Percentiles rank a stretch among this genome's conserved stretches.
phyloP scores from a whole-genome alignment of 1,140 invertebrate genomes.

The Drosophila sulfurigaster region DNA sequence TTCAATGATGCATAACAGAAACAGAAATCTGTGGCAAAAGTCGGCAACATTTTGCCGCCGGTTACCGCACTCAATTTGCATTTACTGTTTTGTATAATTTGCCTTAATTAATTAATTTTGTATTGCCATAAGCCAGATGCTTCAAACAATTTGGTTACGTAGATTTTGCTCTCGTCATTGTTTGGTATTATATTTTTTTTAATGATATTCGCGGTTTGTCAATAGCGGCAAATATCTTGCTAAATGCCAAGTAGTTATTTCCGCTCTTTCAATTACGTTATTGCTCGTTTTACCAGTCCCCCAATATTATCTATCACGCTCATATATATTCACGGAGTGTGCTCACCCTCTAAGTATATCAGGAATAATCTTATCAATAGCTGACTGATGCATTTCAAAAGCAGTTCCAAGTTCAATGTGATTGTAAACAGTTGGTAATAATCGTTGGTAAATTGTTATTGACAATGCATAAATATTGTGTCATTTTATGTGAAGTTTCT shows the following conservation, averaged over 20 bases:
- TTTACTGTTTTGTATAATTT: constrained; percentile 28
- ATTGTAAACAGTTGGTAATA: neutral
- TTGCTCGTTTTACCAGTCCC: neutral
- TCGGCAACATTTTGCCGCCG: constrained; percentile 23
- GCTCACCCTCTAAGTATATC: constrained; percentile 10
- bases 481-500: too few species aligned
- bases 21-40: constrained; percentile 35
- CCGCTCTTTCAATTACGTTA: constrained; percentile 16
- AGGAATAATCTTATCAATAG: constrained; percentile 39
- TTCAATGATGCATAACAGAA: constrained; percentile 64
- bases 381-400: constrained; percentile 26
- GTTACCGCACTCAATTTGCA: constrained; percentile 57
- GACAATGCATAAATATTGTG: too few species aligned
- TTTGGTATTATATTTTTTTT: neutral
- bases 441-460: neutral
- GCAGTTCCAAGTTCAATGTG: neutral
- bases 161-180: constrained; percentile 8
- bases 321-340: constrained; percentile 1
- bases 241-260: constrained; percentile 16
- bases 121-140: constrained; percentile 8
- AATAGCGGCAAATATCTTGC: constrained; percentile 18
- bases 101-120: constrained; percentile 58
- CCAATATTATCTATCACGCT: neutral
- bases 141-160: constrained; percentile 25
- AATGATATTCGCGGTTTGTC: constrained; percentile 22